phyloP scores from a whole-genome alignment of 2,113 vertebrate genomes.

The Columbina picui region DNA sequence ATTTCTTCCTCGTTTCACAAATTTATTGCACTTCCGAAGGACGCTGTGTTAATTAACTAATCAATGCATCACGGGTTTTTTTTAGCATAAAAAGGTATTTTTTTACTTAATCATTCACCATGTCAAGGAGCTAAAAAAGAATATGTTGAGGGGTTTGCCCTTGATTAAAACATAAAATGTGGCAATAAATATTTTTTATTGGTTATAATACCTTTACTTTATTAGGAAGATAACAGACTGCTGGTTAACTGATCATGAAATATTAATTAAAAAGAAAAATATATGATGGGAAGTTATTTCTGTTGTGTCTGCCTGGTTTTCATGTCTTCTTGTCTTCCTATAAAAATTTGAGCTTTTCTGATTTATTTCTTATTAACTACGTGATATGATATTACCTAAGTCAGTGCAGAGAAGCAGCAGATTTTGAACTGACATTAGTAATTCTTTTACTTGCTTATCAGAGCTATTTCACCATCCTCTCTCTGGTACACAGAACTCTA shows the following conservation, averaged over 20 bases:
- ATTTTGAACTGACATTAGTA: background rate
- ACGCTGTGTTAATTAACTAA: conserved; percentile 15
- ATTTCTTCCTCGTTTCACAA: background rate
- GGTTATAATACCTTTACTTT: conserved; percentile 65
- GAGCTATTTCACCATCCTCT: background rate
- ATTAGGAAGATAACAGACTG: conserved; percentile 73
- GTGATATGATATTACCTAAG: background rate
- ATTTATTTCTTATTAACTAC: background rate
- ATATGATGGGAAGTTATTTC: conserved; percentile 53
- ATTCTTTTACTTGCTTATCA: background rate
- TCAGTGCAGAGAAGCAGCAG: background rate
- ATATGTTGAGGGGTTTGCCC: conserved; percentile 56
- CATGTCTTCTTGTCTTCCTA: background rate
- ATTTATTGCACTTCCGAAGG: conserved; percentile 53
- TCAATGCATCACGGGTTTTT: background rate
- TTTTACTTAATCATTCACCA: conserved; percentile 28
- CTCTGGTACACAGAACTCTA: background rate
- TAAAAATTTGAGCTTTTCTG: background rate
- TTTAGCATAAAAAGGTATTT: conserved; percentile 31
- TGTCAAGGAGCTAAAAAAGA: conserved; percentile 54
- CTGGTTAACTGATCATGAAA: conserved; percentile 77
- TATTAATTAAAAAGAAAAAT: conserved; percentile 79
- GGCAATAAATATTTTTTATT: conserved; percentile 80
- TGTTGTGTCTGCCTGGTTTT: conserved; percentile 23
- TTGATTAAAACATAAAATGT: conserved; percentile 79